A percentile compares a stretch with the other conserved stretches of the same genome.
phyloP scores from a whole-genome alignment of 2,797 vertebrate genomes.

The Pseudomugil gertrudae region DNA sequence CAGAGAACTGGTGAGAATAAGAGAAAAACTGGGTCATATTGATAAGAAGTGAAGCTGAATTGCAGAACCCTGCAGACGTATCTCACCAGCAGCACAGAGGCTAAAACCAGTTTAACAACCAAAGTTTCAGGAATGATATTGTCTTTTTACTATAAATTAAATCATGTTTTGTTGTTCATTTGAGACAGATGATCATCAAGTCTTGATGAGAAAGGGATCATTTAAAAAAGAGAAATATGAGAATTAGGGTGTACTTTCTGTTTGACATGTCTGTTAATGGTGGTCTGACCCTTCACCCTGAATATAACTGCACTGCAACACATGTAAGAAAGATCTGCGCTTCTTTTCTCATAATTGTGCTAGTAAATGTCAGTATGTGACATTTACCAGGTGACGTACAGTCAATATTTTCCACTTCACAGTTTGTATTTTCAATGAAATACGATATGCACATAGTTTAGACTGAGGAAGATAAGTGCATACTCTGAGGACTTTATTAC shows the following conservation, averaged over 20 bases:
- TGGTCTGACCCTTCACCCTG: constrained; percentile 61
- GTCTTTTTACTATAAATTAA: no score
- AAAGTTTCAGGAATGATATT: no score
- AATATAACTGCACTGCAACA: constrained; percentile 54
- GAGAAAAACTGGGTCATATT: no score
- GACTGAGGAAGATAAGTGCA: constrained; percentile 63
- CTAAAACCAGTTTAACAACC: no score
- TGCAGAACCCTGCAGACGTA: no score
- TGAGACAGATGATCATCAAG: not conserved
- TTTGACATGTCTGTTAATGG: not conserved
- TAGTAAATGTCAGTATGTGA: constrained; percentile 75
- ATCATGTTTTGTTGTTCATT: not conserved
- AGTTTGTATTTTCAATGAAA: constrained; percentile 62
- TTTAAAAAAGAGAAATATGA: not conserved
- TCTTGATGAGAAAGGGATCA: not conserved
- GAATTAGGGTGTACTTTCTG: not conserved
- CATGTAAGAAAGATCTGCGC: constrained; percentile 47
- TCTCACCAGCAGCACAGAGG: no score
- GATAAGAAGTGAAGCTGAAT: no score
- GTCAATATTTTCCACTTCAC: constrained; percentile 62
- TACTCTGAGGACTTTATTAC: constrained; percentile 60
- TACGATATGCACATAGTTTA: constrained; percentile 54
- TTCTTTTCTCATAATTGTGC: constrained; percentile 68
- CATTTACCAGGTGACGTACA: constrained; percentile 67
- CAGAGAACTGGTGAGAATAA: no score